phyloP scores from a whole-genome alignment of 2,888 invertebrate species.

The Junonia oenone region DNA sequence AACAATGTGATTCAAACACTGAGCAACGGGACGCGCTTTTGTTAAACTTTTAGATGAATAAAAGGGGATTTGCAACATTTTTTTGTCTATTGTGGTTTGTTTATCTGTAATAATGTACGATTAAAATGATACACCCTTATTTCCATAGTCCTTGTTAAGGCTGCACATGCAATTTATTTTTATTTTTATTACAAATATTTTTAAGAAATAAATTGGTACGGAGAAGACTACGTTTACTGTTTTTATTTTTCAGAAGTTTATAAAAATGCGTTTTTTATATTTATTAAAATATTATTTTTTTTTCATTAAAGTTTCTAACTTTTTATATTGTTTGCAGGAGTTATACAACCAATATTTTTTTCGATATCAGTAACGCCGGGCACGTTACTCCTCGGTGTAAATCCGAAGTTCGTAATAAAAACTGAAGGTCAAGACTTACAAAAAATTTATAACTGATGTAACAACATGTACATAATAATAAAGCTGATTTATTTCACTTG shows the following conservation, averaged over 20 bases:
- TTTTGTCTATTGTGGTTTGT: not conserved
- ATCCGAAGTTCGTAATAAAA: not conserved
- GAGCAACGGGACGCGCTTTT: slow-evolving; percentile 13
- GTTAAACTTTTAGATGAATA: slow-evolving; percentile 4
- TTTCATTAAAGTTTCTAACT: not conserved
- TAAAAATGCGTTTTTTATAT: not conserved
- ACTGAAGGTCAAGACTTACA: slow-evolving; percentile 1
- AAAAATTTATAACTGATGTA: slow-evolving; percentile 1
- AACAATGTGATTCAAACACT: slow-evolving; percentile 12
- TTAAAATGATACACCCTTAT: too few species aligned
- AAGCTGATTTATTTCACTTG: not conserved
- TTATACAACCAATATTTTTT: not conserved
- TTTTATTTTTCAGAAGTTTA: too few species aligned
- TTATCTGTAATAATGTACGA: not conserved
- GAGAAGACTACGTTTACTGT: too few species aligned
- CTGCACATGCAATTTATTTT: too few species aligned
- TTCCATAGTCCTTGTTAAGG: too few species aligned
- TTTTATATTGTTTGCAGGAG: not conserved
- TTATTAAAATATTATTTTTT: not conserved
- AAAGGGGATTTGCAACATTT: slow-evolving; percentile 8
- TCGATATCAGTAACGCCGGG: not conserved
- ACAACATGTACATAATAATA: slow-evolving; percentile 2
- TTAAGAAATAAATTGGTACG: too few species aligned
- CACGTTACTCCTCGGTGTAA: not conserved
- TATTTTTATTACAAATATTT: too few species aligned